Evolutionary conservation across 2,888 invertebrate genomes (phyloP).

Genomic region (Nomada goodeniana): DNA sequence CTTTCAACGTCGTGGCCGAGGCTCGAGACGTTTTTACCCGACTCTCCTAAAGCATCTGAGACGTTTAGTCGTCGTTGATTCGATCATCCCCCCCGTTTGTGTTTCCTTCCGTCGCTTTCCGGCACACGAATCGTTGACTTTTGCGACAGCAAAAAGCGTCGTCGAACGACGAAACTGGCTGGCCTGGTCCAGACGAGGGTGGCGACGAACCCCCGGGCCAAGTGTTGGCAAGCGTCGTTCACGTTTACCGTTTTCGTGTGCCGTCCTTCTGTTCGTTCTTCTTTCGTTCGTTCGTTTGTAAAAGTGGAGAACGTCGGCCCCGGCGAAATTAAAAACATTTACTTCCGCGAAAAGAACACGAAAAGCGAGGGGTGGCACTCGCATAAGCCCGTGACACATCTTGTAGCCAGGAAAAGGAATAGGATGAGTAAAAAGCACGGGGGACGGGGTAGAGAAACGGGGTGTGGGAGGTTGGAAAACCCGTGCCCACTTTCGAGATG

Average conservation of each 20-base stretch:
- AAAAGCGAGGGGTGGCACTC: slow-evolving; percentile 58
- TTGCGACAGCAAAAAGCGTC: slow-evolving; percentile 60
- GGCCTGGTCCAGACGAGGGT: slow-evolving; percentile 35
- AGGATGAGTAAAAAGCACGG: slow-evolving; percentile 63
- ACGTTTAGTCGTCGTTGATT: slow-evolving; percentile 41
- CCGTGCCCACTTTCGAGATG: slow-evolving; percentile 56
- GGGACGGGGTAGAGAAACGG: slow-evolving; percentile 22
- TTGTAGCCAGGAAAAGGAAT: slow-evolving; percentile 50
- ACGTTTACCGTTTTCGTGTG: slow-evolving; percentile 32
- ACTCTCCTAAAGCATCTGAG: slow-evolving; percentile 11
- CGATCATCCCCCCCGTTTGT: neutral
- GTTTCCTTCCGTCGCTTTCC: slow-evolving; percentile 17
- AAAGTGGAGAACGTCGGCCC: slow-evolving; percentile 45
- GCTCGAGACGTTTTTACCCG: slow-evolving; percentile 7
- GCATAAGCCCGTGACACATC: slow-evolving; percentile 77
- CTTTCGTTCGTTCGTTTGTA: slow-evolving; percentile 32
- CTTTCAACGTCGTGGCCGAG: neutral
- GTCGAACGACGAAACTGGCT: slow-evolving; percentile 60
- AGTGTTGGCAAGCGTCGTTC: slow-evolving; percentile 53
- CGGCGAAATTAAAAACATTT: slow-evolving; percentile 77
- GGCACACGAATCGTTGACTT: slow-evolving; percentile 57
- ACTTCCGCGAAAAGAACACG: slow-evolving; percentile 71
- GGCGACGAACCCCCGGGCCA: slow-evolving; percentile 38
- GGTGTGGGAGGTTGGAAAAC: slow-evolving; percentile 32
- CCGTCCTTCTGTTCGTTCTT: slow-evolving; percentile 12